A percentile compares a stretch with the other conserved stretches of the same genome.
phyloP scores from a whole-genome alignment of 1,140 invertebrate species.

The Battus philenor region DNA sequence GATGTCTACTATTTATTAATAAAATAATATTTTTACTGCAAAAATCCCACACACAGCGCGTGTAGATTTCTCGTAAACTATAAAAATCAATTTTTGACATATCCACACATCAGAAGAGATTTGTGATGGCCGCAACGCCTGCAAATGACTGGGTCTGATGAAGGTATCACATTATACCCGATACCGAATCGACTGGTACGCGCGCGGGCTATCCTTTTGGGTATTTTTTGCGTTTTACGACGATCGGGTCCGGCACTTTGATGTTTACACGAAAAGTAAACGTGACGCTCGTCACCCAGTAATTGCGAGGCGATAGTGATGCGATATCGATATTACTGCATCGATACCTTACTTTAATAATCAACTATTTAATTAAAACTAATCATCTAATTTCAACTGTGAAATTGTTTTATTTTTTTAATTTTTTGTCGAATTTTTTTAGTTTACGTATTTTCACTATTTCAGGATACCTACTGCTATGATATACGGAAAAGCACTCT shows the following conservation, averaged over 20 bases:
- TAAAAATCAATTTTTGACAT: slow-evolving; percentile 1
- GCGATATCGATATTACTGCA: slow-evolving; percentile 15
- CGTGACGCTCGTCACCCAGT: slow-evolving; percentile 41
- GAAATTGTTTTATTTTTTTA: no score
- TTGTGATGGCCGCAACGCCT: background rate
- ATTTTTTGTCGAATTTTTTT: no score
- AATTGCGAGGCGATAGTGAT: slow-evolving; percentile 38
- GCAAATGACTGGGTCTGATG: slow-evolving; percentile 6
- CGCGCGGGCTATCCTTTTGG: slow-evolving; percentile 18
- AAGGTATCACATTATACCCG: slow-evolving; percentile 6
- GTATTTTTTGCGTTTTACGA: slow-evolving; percentile 37
- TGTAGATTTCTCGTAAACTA: slow-evolving; percentile 7
- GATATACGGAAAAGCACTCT: no score
- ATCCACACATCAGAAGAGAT: background rate
- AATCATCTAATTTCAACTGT: no score
- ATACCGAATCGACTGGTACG: background rate
- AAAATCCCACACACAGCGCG: no score
- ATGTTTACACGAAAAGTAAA: slow-evolving; percentile 57
- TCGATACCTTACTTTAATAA: slow-evolving; percentile 25
- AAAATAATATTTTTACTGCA: no score
- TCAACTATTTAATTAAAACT: slow-evolving; percentile 17
- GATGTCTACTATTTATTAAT: no score
- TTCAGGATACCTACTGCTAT: no score
- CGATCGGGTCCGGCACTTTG: slow-evolving; percentile 35
- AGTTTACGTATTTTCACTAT: no score